Percentiles rank a stretch among this genome's conserved stretches.
Evolutionary conservation across 2,113 vertebrate genomes (phyloP).

Genomic region (Pseudorhombus dupliciocellatus): DNA sequence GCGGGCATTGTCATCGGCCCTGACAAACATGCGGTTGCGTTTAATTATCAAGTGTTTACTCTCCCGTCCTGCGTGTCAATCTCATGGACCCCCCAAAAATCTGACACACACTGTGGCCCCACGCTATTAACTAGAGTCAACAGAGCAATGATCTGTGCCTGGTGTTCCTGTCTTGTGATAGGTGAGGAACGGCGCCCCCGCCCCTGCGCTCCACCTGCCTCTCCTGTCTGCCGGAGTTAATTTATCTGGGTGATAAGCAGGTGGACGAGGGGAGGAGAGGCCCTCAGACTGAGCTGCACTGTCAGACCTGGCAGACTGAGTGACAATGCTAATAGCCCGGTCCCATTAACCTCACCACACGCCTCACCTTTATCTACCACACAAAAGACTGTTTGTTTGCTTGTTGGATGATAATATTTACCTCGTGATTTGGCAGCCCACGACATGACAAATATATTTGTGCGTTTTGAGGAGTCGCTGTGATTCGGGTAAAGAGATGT

Average conservation of each 20-base stretch:
- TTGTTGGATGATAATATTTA: conserved; percentile 84
- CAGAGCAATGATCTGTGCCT: conserved; percentile 75
- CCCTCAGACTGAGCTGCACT: conserved; percentile 82
- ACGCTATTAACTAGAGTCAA: conserved; percentile 74
- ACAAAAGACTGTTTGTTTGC: conserved; percentile 82
- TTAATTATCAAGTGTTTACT: conserved; percentile 81
- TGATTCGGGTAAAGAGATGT: conserved; percentile 47
- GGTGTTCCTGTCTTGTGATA: conserved; percentile 79
- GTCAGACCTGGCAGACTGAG: conserved; percentile 86
- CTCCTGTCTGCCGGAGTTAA: conserved; percentile 80
- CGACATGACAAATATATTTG: conserved; percentile 81
- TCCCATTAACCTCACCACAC: conserved; percentile 83
- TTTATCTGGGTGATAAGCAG: conserved; percentile 87
- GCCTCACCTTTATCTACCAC: conserved; percentile 81
- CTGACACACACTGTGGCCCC: conserved; percentile 72
- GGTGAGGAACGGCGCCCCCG: conserved; percentile 64
- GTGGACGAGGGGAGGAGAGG: conserved; percentile 85
- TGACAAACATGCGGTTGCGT: conserved; percentile 70
- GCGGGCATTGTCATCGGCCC: conserved; percentile 60
- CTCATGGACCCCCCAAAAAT: conserved; percentile 69
- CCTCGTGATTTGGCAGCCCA: conserved; percentile 68
- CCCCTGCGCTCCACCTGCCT: conserved; percentile 69
- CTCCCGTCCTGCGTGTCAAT: conserved; percentile 71
- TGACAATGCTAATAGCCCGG: conserved; percentile 91
- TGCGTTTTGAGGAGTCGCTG: conserved; percentile 70